Evolutionary conservation across 2,888 invertebrate species (phyloP).

Genomic region (Thymelicus acteon): DNA sequence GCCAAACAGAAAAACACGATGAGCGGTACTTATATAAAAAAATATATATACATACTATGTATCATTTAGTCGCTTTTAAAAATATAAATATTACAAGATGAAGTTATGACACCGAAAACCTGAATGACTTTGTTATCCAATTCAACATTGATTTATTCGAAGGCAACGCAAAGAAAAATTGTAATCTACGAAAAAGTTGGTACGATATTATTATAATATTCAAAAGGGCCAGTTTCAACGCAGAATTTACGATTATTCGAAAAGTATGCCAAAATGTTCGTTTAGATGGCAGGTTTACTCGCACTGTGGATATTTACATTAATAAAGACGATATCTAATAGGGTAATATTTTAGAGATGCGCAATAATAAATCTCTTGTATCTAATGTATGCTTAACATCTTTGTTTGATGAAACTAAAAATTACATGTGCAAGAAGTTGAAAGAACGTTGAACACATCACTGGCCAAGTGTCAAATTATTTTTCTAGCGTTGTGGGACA

Average conservation of each 20-base stretch:
- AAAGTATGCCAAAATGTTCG: slow-evolving; percentile 56
- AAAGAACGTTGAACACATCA: too few species aligned
- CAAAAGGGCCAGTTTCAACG: slow-evolving; percentile 54
- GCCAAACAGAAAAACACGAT: too few species aligned
- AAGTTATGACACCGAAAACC: background rate
- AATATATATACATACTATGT: too few species aligned
- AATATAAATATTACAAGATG: background rate
- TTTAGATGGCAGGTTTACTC: slow-evolving; percentile 43
- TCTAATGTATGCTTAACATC: too few species aligned
- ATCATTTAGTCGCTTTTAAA: background rate
- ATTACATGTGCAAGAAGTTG: too few species aligned
- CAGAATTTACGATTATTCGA: slow-evolving; percentile 63
- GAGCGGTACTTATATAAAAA: too few species aligned
- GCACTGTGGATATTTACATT: slow-evolving; percentile 41
- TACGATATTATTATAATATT: slow-evolving; percentile 49
- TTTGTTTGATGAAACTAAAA: too few species aligned
- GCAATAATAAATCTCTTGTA: too few species aligned
- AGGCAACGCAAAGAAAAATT: slow-evolving; percentile 41
- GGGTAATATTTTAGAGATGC: too few species aligned
- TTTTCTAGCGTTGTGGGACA: too few species aligned
- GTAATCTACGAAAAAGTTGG: slow-evolving; percentile 45
- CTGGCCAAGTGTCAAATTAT: too few species aligned
- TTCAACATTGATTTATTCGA: slow-evolving; percentile 9
- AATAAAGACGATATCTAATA: background rate
- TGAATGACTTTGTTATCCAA: slow-evolving; percentile 11